phyloP scores from a whole-genome alignment of 2,113 vertebrate genomes.

The Romanogobio albipinnatus region DNA sequence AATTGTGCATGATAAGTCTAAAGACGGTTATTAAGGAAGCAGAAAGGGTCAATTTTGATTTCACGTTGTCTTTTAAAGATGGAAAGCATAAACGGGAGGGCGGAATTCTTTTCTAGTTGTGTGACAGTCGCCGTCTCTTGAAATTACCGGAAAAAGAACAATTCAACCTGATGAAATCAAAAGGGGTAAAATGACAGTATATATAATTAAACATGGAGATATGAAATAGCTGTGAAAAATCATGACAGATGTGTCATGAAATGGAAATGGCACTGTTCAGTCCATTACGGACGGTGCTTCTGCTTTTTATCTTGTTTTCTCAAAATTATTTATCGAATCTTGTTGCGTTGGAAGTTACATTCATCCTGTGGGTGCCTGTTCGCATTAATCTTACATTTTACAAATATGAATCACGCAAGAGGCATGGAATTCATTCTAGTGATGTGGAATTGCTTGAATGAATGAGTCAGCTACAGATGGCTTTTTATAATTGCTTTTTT shows the following conservation, averaged over 20 bases:
- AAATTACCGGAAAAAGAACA: constrained; percentile 19
- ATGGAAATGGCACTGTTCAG: neutral
- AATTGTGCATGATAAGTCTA: neutral
- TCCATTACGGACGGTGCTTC: neutral
- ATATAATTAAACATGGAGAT: constrained; percentile 29
- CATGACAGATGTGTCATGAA: constrained; percentile 1
- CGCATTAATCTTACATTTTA: constrained; percentile 17
- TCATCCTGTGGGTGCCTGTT: neutral
- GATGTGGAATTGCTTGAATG: neutral
- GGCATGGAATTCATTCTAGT: constrained; percentile 1
- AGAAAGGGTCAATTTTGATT: neutral
- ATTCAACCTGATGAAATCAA: constrained; percentile 16
- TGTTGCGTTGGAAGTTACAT: neutral
- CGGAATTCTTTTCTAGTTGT: neutral
- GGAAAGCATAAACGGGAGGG: neutral
- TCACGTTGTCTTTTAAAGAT: constrained; percentile 32
- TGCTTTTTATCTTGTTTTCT: constrained; percentile 7
- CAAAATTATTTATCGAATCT: constrained; percentile 8
- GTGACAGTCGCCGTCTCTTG: neutral
- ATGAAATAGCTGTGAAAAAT: constrained; percentile 26
- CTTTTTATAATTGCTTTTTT: neutral
- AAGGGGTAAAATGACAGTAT: constrained; percentile 29
- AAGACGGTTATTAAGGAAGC: neutral
- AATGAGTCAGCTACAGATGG: neutral
- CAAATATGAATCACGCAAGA: neutral